Base-by-base conservation (phyloP, 2,113 vertebrate species). In the Illadopsis cleaveri region DNA sequence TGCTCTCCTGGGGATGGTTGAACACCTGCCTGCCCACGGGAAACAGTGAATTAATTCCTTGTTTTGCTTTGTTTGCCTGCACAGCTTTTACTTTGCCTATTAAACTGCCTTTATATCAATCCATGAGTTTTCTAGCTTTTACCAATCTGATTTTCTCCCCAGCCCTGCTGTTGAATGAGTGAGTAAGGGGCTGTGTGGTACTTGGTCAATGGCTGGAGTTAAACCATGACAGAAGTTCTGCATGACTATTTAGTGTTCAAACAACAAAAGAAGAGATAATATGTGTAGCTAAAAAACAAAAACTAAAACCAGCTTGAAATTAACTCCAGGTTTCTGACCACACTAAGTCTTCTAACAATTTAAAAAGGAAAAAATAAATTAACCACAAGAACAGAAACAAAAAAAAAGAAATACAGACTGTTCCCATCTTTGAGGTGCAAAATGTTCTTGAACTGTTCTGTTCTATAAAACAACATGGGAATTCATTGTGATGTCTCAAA, bases 371-470 rank as follows among this genome's bases (percentile, higher is more conserved):
- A 53, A 77, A 51, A 65, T 44, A 27, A 50, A 16, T 0, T 50
- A 50, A 50, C 48, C 61, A 71, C 33, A 60, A 72, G 83, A 13
- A 56, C 45, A 73, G 42, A 33, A 31, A 33, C 25, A 56, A 66
- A 56, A 66, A 58, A 66, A 58, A 48, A 82, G 76, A 95, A 93
- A 95, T 93, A 97, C 93, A 97, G 94, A 93, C 42, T 90, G 58
- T 95, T 97, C 84, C 94, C 77, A 57, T 82, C 77, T 96, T 93
- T 92, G 92, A 93, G 94, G 95, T 81, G 96, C 82, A 96, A 75
- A 72, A 96, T 96, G 87, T 97, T 97, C 97, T 92, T 94, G 81
- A 97, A 96, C 66, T 91, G 47, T 90, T 89, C 72, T 90, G 89
- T 95, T 96, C 70, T 92, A 61, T 79, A 94, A 83, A 82, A 53